Base-by-base conservation (phyloP, 2,888 invertebrate species). In the Epistrophe eligans region DNA sequence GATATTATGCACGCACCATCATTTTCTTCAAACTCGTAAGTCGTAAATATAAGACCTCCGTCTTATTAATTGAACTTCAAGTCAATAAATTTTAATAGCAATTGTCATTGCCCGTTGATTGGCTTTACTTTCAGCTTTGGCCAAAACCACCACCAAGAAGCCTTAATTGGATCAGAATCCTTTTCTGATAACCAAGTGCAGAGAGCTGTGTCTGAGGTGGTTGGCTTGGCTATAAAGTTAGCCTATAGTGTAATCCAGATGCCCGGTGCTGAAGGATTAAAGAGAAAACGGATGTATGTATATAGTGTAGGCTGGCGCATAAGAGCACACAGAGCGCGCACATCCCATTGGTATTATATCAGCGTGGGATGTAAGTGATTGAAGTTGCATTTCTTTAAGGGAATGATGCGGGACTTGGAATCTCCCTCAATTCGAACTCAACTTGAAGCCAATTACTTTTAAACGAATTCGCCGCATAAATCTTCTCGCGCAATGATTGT, bases 161-260 rank as follows among this genome's bases (percentile, higher is more conserved):
- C 55, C 62, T 76, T 81, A 81, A 81, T 81, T 81, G 81, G 76
- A 81, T 71, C 76, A 64, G 62, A 81, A 81, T 81, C 76, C 81
- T 67, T 74, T 80, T 35, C 24, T 43, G 66, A 73, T 80, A 60
- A 67, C 48, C 67, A 67, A 38, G 62, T 1, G 24, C 19, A 13
- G 60, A 19, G 24, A 24, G 32, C 43, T 81, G 76, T 76, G 76
- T 76, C 52, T 10, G 17, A 17, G 28, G 17, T 45, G 64, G 9
- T 15, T 43, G 32, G 35, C 2, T 32, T 28, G 32, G 32, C 7
- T 32, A 32, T 32, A 32, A 48, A n/a, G n/a, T n/a, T 32, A 11
- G 48, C 17, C 24, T 67, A 38, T 67, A 38, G 38, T 48, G 62
- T 70, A 81, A 81, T 76, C 55, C 81, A 76, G 81, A 76, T 79